Evolutionary conservation across 1,140 invertebrate genomes (phyloP).

Genomic region (Leptonema lineaticorne): DNA sequence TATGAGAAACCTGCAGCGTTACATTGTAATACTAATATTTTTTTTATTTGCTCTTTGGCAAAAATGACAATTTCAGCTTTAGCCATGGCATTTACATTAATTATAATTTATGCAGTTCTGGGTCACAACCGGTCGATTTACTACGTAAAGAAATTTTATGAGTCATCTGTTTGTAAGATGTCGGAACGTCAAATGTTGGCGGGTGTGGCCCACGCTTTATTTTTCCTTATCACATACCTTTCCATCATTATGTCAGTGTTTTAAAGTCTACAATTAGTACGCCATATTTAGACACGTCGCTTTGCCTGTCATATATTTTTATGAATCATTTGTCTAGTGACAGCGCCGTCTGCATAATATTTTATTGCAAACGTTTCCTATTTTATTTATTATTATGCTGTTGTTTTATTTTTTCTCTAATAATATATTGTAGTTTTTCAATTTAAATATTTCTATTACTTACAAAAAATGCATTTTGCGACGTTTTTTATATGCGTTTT

Average conservation of each 20-base stretch:
- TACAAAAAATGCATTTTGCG: no score
- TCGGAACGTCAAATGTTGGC: not conserved
- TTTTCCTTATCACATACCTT: slow-evolving; percentile 16
- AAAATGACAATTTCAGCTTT: no score
- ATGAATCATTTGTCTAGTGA: slow-evolving; percentile 2
- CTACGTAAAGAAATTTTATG: no score
- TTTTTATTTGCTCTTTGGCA: no score
- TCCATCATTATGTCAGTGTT: slow-evolving; percentile 9
- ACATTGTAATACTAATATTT: no score
- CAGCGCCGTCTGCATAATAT: not conserved
- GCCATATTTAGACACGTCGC: not conserved
- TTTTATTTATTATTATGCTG: no score
- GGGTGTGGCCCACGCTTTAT: slow-evolving; percentile 17
- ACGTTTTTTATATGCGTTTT: no score
- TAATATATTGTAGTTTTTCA: not conserved
- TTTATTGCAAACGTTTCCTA: not conserved
- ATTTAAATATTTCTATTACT: no score
- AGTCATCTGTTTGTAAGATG: not conserved
- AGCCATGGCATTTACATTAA: no score
- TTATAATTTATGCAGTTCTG: no score
- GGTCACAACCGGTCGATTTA: no score
- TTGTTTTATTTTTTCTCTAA: no score
- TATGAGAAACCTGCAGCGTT: slow-evolving; percentile 26
- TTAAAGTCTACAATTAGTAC: slow-evolving; percentile 9
- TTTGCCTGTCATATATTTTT: not conserved